Conservation (phyloP, 1,140 invertebrate species). For the Aphelinus certus region DNA sequence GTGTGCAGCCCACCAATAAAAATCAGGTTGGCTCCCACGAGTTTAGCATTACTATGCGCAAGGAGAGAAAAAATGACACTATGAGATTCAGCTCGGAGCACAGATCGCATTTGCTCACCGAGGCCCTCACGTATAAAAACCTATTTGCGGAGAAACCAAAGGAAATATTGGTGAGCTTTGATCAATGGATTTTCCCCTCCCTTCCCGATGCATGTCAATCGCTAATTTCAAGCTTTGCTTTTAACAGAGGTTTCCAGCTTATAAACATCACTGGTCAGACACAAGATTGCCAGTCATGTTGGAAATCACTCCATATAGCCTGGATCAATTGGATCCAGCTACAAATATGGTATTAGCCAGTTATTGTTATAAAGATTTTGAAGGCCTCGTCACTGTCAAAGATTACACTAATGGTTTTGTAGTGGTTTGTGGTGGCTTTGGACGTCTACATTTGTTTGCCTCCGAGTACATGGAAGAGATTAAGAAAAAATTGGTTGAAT, state of each 20-base stretch:
- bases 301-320: conserved; percentile 87
- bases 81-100: conserved; percentile 99
- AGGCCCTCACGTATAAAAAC: conserved; percentile 84
- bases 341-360: conserved; percentile 82
- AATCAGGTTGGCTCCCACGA: conserved; percentile 72
- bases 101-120: conserved; percentile 89
- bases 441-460: conserved; percentile 89
- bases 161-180: conserved; percentile 72
- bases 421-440: conserved; percentile 87
- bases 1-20: conserved; percentile 72
- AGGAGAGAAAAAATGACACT: conserved; percentile 89
- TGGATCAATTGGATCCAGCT: conserved; percentile 90
- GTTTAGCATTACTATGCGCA: conserved; percentile 88
- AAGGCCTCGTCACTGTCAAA: conserved; percentile 77
- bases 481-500: conserved; percentile 84
- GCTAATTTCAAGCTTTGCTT: conserved; percentile 27
- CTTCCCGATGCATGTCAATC: too few species aligned
- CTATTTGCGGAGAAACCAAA: conserved; percentile 83
- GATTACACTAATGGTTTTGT: conserved; percentile 86
- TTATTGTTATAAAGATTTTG: conserved; percentile 94
- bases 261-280: conserved; percentile 96
- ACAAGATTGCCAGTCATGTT: conserved; percentile 86
- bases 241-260: conserved; percentile 86
- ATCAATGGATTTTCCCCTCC: too few species aligned
- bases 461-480: conserved; percentile 85